Conservation (phyloP, 2,113 vertebrate species). For the Ochotona curzoniae region DNA sequence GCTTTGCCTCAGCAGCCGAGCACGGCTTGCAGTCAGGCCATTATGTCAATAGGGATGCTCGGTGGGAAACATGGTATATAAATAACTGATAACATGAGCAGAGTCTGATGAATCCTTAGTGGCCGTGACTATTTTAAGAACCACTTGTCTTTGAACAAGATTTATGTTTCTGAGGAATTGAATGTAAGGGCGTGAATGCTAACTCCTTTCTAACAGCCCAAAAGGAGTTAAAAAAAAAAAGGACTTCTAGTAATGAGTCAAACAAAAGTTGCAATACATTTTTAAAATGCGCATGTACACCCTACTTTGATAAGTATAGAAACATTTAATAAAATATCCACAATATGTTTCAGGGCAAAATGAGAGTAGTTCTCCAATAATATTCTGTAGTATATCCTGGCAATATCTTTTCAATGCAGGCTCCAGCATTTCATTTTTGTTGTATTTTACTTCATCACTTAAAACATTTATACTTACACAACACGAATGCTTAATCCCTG, state of each 20-base stretch:
- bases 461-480: not conserved
- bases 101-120: constrained; percentile 64
- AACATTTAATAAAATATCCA: not conserved
- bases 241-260: constrained; percentile 42
- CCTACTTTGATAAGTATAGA: not conserved
- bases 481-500: not conserved
- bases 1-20: constrained; percentile 54
- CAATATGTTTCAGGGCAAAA: not conserved
- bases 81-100: constrained; percentile 72
- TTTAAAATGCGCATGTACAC: not conserved
- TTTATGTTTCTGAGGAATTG: constrained; percentile 48
- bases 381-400: not conserved
- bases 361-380: not conserved
- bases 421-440: not conserved
- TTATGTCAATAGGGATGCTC: constrained; percentile 58
- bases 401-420: not conserved
- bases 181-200: not conserved
- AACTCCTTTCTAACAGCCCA: not conserved
- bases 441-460: not conserved
- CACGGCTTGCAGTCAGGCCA: constrained; percentile 41
- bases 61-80: constrained; percentile 61
- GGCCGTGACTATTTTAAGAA: constrained; percentile 61
- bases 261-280: not conserved
- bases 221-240: not conserved
- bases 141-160: constrained; percentile 50